Evolutionary conservation across 2,113 vertebrate species (phyloP).

Genomic region (Propithecus coquereli): DNA sequence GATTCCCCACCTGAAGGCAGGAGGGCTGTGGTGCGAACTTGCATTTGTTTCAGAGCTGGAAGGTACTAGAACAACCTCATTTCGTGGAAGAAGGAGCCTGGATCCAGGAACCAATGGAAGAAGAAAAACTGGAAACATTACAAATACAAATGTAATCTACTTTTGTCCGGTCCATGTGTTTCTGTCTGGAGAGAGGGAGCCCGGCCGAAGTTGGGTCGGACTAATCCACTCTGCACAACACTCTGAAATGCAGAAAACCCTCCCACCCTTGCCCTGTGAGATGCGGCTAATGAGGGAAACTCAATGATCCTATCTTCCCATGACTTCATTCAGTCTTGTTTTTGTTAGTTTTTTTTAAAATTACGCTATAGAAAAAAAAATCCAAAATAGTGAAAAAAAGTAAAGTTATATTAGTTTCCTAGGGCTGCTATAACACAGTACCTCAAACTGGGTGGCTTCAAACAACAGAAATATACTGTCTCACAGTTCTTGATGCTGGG

Average conservation of each 20-base stretch:
- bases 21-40: rapidly evolving
- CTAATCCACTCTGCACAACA: too few relatives aligned
- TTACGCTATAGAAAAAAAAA: background rate
- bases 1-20: too few relatives aligned
- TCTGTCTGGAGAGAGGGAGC: background rate
- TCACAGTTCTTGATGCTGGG: background rate
- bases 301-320: too few relatives aligned
- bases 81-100: background rate
- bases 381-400: background rate
- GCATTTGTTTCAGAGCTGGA: background rate
- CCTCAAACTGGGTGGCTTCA: background rate
- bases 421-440: background rate
- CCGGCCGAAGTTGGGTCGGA: background rate
- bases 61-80: background rate
- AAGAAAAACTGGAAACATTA: background rate
- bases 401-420: background rate
- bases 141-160: background rate
- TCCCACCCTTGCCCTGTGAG: background rate
- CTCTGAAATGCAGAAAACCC: too few relatives aligned
- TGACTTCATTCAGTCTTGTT: background rate
- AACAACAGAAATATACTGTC: background rate
- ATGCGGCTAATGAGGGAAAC: background rate
- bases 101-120: background rate
- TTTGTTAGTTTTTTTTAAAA: background rate
- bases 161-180: background rate